Evolutionary conservation across 1,140 invertebrate genomes (phyloP).

Genomic region (Aporrectodea caliginosa): DNA sequence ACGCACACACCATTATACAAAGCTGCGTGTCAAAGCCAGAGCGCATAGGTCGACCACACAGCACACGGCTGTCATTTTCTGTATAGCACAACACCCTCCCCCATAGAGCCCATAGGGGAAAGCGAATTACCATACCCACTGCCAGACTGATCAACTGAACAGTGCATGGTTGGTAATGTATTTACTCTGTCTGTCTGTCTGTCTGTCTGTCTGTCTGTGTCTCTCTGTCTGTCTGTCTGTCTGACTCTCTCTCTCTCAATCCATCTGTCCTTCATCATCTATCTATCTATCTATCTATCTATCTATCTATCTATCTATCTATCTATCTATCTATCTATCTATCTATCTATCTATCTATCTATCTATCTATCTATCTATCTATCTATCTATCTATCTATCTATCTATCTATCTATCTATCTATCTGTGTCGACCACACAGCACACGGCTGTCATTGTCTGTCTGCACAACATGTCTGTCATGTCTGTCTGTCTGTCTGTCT

Average conservation of each 20-base stretch:
- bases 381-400: not conserved
- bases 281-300: not conserved
- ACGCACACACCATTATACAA: not conserved
- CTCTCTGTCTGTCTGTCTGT: not conserved
- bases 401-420: not conserved
- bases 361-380: not conserved
- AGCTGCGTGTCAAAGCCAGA: not conserved
- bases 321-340: not conserved
- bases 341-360: not conserved
- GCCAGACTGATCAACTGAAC: not conserved
- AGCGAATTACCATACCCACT: not conserved
- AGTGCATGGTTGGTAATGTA: not conserved
- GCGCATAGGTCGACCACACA: not conserved
- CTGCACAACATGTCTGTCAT: no score
- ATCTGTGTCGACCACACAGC: not conserved
- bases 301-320: not conserved
- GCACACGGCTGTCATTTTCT: not conserved
- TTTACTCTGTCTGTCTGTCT: not conserved
- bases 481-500: no score
- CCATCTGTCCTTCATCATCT: not conserved
- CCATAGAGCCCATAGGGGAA: not conserved
- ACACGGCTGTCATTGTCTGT: not conserved
- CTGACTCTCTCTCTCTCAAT: not conserved
- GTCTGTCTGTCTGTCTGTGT: not conserved
- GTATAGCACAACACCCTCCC: no score